Conservation (phyloP, 2,113 vertebrate species). For the Daboia siamensis region DNA sequence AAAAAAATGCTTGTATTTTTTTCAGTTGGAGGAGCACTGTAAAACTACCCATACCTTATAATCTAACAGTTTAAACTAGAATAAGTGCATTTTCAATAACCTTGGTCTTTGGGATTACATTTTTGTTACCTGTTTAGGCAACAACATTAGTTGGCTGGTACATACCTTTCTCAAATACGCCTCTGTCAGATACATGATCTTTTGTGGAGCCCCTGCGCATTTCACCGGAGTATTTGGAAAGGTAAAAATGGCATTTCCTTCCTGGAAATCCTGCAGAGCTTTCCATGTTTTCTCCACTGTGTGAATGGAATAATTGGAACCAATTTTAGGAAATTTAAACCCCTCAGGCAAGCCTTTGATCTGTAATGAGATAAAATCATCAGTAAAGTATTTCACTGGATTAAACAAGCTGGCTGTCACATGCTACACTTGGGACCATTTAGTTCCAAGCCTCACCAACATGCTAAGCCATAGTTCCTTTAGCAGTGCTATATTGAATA, state of each 20-base stretch:
- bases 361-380: conserved; percentile 67
- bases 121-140: not conserved
- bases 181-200: conserved; percentile 97
- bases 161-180: conserved; percentile 87
- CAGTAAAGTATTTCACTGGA: conserved; percentile 4
- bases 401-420: not conserved
- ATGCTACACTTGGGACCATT: not conserved
- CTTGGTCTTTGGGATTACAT: not conserved
- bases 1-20: not conserved
- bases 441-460: not conserved
- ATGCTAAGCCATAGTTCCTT: not conserved
- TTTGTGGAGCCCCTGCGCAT: conserved; percentile 95
- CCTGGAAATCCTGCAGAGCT: conserved; percentile 87
- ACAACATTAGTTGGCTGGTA: not conserved
- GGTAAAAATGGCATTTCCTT: conserved; percentile 91
- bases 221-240: conserved; percentile 94
- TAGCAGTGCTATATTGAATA: not conserved
- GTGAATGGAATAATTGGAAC: conserved; percentile 89
- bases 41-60: not conserved
- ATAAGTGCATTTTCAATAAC: not conserved
- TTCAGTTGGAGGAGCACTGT: not conserved
- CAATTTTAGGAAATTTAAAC: conserved; percentile 87
- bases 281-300: conserved; percentile 95
- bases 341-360: conserved; percentile 94
- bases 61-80: not conserved